Evolutionary conservation across 2,113 vertebrate genomes (phyloP), one percentile per base, ranked within the genome.

Genomic region (Bujurquina vittata): DNA sequence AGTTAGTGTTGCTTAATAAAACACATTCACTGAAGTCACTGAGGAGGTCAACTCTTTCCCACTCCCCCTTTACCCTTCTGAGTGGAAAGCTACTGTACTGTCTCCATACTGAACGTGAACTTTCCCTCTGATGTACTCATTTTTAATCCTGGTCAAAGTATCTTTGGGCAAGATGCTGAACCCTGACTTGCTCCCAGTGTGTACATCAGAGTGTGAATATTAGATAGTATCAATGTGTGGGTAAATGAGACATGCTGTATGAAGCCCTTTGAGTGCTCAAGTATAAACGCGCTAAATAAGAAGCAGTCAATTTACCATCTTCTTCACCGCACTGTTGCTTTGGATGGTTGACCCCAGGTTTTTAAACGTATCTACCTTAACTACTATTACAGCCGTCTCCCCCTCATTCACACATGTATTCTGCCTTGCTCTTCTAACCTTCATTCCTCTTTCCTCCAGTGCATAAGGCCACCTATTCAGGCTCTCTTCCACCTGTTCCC

Each of bases 1-100:
- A 55, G 3, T 31, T 52, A 20, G 65, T 69, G 65, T 61, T 65
- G 52, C 69, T 17, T 67, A 22, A 83, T 83, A 37, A 80, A 79
- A 62, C 31, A 3, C 49, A 84, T 35, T 78, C 26, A 65, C 4
- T 83, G 76, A 83, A 78, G 59, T 55, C 23, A 40, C 14, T 65
- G 57, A 76, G 8, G 4, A 59, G 56, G 84, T 63, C 26, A 79
- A 14, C 11, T 46, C 60, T 59, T 11, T 14, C 40, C 37, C 46
- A 26, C 40, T 49, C 10, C 65, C 15, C 23, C 40, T 69, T n/a
- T 54, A n/a, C n/a, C n/a, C 65, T 15, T 11, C 4, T 37, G 57
- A 80, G 58, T 74, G 29, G 62, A 80, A 87, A 87, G 46, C 58
- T 76, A 81, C 77, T 26, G 54, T 0, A 26, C 26, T 26, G 26